phyloP scores from a whole-genome alignment of 2,888 invertebrate genomes.

The Cordilura impudica region DNA sequence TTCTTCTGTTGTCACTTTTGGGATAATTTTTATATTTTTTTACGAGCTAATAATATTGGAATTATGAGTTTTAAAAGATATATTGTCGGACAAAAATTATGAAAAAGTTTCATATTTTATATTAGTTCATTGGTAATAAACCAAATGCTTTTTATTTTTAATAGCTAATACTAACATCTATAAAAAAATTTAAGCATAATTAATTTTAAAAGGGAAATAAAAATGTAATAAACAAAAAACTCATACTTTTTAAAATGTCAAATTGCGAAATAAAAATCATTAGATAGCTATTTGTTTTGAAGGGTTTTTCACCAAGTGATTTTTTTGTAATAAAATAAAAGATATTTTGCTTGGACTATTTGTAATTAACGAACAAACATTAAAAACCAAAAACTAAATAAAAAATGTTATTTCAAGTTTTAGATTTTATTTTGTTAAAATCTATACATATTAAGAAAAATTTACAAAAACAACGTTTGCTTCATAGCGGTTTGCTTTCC shows the following conservation, averaged over 20 bases:
- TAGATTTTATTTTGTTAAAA: no score
- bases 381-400: no score
- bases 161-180: background rate
- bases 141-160: background rate
- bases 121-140: background rate
- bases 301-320: no score
- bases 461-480: no score
- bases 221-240: background rate
- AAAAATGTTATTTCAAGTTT: no score
- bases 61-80: conserved; percentile 15
- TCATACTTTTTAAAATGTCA: background rate
- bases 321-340: no score
- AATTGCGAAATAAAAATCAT: no score
- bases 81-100: background rate
- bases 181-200: background rate
- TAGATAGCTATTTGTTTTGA: no score
- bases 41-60: conserved; percentile 30
- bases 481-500: no score
- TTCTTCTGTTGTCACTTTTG: background rate
- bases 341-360: no score
- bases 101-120: conserved; percentile 14
- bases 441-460: no score
- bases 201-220: background rate
- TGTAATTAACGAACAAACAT: no score
- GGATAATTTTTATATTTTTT: background rate